Conservation (phyloP, 2,888 invertebrate genomes). For the Mythimna vitellina region DNA sequence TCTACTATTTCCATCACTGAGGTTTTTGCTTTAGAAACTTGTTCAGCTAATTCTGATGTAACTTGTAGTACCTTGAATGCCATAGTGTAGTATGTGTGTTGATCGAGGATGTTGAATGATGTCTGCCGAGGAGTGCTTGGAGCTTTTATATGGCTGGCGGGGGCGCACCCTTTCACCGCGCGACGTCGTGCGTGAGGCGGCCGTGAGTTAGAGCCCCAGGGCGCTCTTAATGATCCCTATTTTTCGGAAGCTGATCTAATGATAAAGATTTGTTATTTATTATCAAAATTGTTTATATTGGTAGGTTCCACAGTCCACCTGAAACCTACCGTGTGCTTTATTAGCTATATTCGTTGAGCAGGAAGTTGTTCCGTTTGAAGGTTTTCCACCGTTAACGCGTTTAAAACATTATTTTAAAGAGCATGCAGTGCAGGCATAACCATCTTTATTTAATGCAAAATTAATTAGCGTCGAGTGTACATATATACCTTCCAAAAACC, state of each 20-base stretch:
- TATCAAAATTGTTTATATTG: constrained; percentile 4
- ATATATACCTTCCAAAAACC: too few species aligned
- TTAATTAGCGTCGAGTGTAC: too few species aligned
- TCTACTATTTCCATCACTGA: constrained; percentile 5
- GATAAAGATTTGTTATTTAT: constrained; percentile 21
- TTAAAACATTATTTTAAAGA: background rate
- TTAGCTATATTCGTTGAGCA: background rate
- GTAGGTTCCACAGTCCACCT: background rate
- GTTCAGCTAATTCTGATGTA: constrained; percentile 1
- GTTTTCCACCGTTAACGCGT: too few species aligned
- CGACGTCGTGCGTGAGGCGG: constrained; percentile 73
- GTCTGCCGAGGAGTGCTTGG: constrained; percentile 76
- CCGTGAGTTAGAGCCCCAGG: constrained; percentile 83
- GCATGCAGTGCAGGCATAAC: background rate
- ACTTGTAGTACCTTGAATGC: constrained; percentile 84
- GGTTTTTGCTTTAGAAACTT: constrained; percentile 11
- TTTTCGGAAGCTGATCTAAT: constrained; percentile 52
- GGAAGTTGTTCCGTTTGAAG: too few species aligned
- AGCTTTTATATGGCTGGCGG: constrained; percentile 84
- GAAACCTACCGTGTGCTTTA: background rate
- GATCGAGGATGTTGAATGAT: constrained; percentile 85
- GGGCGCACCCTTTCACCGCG: constrained; percentile 88
- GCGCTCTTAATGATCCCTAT: constrained; percentile 69
- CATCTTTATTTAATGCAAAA: background rate
- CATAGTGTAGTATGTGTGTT: constrained; percentile 81